Evolutionary conservation across 1,140 invertebrate species (phyloP), one percentile per base, ranked within the genome.

Genomic region (Diplogasteroides magnus): DNA sequence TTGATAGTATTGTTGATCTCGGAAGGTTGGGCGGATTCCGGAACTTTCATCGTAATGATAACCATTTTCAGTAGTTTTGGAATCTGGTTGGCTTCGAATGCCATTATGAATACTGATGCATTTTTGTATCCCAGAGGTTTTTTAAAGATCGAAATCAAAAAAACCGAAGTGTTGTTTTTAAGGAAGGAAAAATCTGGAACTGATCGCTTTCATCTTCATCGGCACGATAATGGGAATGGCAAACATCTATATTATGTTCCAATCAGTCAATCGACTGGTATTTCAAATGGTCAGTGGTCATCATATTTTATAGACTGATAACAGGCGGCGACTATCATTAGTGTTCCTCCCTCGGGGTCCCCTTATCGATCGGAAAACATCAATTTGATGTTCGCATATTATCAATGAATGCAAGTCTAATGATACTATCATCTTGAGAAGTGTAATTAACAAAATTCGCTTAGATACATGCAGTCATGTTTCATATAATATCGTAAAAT

Each of bases 161-260:
- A 11, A 11, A 11, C 37, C 6, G 37, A 48, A 48, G 6, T 48
- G 6, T 48, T 48, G 37, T 48, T 48, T n/a, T n/a, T 19, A 6
- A 48, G 37, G 66, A 13, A 6, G 66, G n/a, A 31, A 68, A 27
- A 68, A 31, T 27, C 56, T 68, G 6, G 66, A 68, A 32, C 23
- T 28, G 6, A 61, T 68, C n/a, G 58, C 31, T 65, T 63, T 68
- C 15, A 68, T 68, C 26, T 68, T 68, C 31, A 68, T 68, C 55
- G 66, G 66, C 13, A 32, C 28, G 6, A 48, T 68, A 31, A 68
- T 68, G 66, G 66, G 66, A 27, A 59, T 68, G 59, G 66, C 66
- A 19, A 68, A 68, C 31, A 28, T 68, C 25, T 68, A 25, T 31
- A 32, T 68, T 3, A 31, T 68, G 19, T 59, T 68, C 29, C 25